These are phyloP conservation scores for Stenopsyche tienmushanensis DNA, from an alignment of 1,140 invertebrate genomes.

Conservation along the genomic window DNA sequence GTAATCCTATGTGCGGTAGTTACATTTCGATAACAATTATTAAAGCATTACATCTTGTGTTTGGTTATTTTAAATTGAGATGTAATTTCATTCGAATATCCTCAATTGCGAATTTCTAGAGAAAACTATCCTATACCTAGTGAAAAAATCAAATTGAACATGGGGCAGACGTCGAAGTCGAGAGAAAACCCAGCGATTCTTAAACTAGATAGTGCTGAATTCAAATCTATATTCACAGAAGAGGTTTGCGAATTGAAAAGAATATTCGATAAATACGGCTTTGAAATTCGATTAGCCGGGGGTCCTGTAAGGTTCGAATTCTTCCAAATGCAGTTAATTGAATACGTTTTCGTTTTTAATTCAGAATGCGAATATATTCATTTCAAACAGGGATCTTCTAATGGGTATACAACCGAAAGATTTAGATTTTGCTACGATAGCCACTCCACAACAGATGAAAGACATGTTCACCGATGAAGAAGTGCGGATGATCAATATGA, in stretches of 20 bases:
- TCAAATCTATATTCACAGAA: slow-evolving; percentile 78
- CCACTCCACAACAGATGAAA: slow-evolving; percentile 96
- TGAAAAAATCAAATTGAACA: slow-evolving; percentile 18
- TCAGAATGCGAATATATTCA: not conserved
- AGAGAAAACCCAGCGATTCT: slow-evolving; percentile 68
- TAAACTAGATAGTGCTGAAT: slow-evolving; percentile 70
- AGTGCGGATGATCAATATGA: slow-evolving; percentile 89
- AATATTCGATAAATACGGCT: slow-evolving; percentile 80
- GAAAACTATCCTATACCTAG: not conserved
- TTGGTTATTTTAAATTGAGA: too few relatives aligned
- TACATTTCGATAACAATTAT: too few relatives aligned
- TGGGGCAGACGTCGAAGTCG: slow-evolving; percentile 53
- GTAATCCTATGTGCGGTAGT: too few relatives aligned
- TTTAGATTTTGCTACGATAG: slow-evolving; percentile 96
- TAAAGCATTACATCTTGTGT: too few relatives aligned
- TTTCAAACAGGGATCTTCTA: slow-evolving; percentile 78
- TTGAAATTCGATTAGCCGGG: slow-evolving; percentile 90
- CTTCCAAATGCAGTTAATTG: too few relatives aligned
- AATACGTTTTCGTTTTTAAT: too few relatives aligned
- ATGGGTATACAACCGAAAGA: slow-evolving; percentile 83
- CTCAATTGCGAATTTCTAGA: slow-evolving; percentile 37
- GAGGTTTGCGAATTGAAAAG: slow-evolving; percentile 69
- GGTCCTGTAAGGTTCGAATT: slow-evolving; percentile 79
- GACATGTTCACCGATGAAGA: slow-evolving; percentile 85
- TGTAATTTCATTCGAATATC: not conserved